Evolutionary conservation across 2,113 vertebrate genomes (phyloP).

Genomic region (Sinocyclocheilus grahami): DNA sequence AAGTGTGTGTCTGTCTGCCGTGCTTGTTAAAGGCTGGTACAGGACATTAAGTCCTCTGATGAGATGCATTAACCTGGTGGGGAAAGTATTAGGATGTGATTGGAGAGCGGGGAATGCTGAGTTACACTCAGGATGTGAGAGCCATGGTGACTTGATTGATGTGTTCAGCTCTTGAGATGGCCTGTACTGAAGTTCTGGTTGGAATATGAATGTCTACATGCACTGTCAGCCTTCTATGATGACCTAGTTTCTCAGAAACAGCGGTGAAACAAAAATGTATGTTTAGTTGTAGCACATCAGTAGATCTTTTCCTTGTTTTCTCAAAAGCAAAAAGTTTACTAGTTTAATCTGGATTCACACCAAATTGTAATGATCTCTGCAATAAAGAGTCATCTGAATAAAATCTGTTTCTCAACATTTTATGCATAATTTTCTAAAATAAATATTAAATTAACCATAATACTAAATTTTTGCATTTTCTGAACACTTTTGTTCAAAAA

Average conservation of each 20-base stretch:
- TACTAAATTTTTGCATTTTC: background rate
- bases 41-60: slow-evolving; percentile 43
- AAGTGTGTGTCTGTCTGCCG: slow-evolving; percentile 38
- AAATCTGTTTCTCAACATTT: background rate
- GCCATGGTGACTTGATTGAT: slow-evolving; percentile 1
- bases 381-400: background rate
- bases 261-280: background rate
- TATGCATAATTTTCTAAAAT: background rate
- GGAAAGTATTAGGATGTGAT: slow-evolving; percentile 29
- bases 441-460: background rate
- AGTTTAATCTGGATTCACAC: background rate
- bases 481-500: background rate
- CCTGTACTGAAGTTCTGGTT: slow-evolving; percentile 33
- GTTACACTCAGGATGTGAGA: background rate
- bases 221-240: background rate
- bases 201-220: background rate
- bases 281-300: background rate
- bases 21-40: slow-evolving; percentile 43
- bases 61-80: slow-evolving; percentile 42
- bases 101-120: slow-evolving; percentile 23
- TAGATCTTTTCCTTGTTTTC: background rate
- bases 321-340: background rate
- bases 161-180: background rate
- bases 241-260: slow-evolving; percentile 16
- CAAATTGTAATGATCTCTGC: background rate